A percentile compares a stretch with the other conserved stretches of the same genome.
Conservation (phyloP, 2,888 invertebrate genomes). For the Stenchaetothrips biformis region DNA sequence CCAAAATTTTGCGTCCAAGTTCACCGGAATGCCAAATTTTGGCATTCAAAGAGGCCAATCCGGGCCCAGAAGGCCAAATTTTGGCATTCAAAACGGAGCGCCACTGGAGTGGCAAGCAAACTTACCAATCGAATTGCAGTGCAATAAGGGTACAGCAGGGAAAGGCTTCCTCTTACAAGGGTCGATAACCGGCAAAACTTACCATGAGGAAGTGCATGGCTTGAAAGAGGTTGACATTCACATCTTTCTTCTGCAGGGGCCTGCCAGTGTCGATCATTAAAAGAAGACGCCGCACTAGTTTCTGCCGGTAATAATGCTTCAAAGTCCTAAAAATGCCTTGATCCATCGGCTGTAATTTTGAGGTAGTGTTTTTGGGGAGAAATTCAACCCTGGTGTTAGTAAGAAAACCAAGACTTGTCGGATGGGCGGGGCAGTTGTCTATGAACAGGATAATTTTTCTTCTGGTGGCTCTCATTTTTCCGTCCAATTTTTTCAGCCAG, state of each 20-base stretch:
- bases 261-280: conserved; percentile 25
- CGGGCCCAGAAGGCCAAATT: too few species aligned
- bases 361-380: conserved; percentile 29
- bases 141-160: too few species aligned
- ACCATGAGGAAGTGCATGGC: conserved; percentile 25
- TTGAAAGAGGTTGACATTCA: conserved; percentile 6
- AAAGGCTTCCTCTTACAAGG: too few species aligned
- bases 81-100: too few species aligned
- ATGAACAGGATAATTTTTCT: conserved; percentile 30
- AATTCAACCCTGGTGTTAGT: conserved; percentile 29
- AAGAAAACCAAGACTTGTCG: conserved; percentile 13
- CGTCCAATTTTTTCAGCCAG: conserved; percentile 30
- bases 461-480: conserved; percentile 27
- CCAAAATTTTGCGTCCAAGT: too few species aligned
- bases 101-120: too few species aligned
- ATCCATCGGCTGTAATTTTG: conserved; percentile 34
- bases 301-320: conserved; percentile 34
- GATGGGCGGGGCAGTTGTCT: conserved; percentile 32
- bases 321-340: conserved; percentile 36
- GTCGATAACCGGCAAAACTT: too few species aligned
- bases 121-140: too few species aligned
- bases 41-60: too few species aligned
- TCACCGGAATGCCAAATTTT: too few species aligned
- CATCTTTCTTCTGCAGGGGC: background rate
- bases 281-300: conserved; percentile 33